Percentiles rank a stretch among this genome's conserved stretches.
These are phyloP conservation scores for Aspidoscelis tigris DNA, from an alignment of 2,113 vertebrate genomes.

Conservation along the genomic window DNA sequence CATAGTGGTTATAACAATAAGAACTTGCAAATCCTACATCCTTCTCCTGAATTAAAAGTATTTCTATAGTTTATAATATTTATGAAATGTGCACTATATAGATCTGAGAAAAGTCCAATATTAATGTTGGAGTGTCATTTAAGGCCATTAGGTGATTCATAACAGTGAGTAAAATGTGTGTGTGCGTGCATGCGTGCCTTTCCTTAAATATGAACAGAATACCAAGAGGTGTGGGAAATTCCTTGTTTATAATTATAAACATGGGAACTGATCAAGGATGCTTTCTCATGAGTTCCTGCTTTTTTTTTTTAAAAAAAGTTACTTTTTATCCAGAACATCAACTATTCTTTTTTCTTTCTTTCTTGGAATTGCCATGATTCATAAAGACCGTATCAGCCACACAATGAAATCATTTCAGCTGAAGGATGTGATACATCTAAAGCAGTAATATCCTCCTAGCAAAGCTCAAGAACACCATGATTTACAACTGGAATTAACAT, in stretches of 20 bases:
- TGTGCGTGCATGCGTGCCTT: neutral
- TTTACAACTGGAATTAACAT: constrained; percentile 39
- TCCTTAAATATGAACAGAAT: constrained; percentile 23
- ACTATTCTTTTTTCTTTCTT: constrained; percentile 29
- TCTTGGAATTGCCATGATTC: constrained; percentile 52
- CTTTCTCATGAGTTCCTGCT: constrained; percentile 16
- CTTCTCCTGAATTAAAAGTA: neutral
- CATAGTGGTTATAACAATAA: neutral
- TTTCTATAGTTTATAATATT: neutral
- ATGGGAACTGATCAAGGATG: constrained; percentile 11
- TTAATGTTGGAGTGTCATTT: constrained; percentile 11
- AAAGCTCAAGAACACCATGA: constrained; percentile 10
- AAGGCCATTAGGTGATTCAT: constrained; percentile 23
- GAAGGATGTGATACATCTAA: constrained; percentile 45
- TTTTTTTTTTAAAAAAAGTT: constrained; percentile 18
- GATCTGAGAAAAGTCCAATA: neutral
- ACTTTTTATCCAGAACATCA: constrained; percentile 32
- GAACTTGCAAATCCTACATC: neutral
- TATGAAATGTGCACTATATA: neutral
- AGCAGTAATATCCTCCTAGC: constrained; percentile 40
- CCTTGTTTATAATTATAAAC: constrained; percentile 41
- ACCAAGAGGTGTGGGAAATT: constrained; percentile 13
- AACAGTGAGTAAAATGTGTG: constrained; percentile 1
- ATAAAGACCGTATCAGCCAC: constrained; percentile 39
- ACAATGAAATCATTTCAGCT: constrained; percentile 49